phyloP scores from a whole-genome alignment of 1,140 invertebrate species.

The Penaeus japonicus region DNA sequence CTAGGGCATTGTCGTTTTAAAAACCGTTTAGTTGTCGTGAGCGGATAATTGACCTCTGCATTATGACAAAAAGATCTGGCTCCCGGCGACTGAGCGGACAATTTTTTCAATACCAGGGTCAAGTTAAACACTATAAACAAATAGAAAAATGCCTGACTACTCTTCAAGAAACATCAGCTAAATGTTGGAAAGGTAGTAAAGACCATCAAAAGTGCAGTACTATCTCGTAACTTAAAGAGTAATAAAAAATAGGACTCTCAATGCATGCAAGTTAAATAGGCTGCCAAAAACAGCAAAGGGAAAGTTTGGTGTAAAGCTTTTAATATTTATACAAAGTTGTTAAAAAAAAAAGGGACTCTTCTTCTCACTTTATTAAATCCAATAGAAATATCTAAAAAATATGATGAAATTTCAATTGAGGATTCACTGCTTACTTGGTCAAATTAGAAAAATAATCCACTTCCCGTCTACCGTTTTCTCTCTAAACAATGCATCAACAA shows the following conservation, averaged over 20 bases:
- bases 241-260: conserved; percentile 26
- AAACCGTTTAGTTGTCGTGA: too few relatives aligned
- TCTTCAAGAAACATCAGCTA: conserved; percentile 27
- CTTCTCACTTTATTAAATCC: conserved; percentile 21
- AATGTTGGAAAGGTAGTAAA: conserved; percentile 7
- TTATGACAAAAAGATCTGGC: too few relatives aligned
- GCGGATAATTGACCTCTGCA: too few relatives aligned
- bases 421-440: neutral
- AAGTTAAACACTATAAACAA: neutral
- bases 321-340: neutral
- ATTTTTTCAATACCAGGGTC: conserved; percentile 12
- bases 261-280: conserved; percentile 46
- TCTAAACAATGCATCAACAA: conserved; percentile 37
- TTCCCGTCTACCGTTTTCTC: conserved; percentile 31
- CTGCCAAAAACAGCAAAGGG: conserved; percentile 37
- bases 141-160: neutral
- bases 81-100: neutral
- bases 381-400: conserved; percentile 21
- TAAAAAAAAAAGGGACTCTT: conserved; percentile 7
- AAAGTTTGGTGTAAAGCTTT: conserved; percentile 25
- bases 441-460: conserved; percentile 26
- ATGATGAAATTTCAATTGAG: neutral
- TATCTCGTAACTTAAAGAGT: conserved; percentile 19
- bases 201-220: conserved; percentile 28
- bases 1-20: too few relatives aligned